Percentiles rank a stretch among this genome's conserved stretches.
Conservation (phyloP, 2,888 invertebrate genomes). For the Pachymerium ferrugineum region DNA sequence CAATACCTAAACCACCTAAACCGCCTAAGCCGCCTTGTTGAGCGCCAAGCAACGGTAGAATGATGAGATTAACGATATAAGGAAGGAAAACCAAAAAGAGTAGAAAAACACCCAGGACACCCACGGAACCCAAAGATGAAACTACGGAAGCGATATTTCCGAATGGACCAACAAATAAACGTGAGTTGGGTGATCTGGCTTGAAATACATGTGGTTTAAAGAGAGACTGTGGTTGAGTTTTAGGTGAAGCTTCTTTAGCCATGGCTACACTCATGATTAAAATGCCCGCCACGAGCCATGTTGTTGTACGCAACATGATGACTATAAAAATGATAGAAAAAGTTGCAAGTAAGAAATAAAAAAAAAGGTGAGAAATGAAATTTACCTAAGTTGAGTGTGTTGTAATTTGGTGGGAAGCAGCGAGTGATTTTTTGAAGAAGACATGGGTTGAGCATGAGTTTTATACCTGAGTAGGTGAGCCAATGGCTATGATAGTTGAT, state of each 20-base stretch:
- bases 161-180: slow-evolving; percentile 30
- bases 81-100: slow-evolving; percentile 31
- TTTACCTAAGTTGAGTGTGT: not conserved
- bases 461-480: not conserved
- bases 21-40: not conserved
- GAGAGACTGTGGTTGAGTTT: not conserved
- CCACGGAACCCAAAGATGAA: slow-evolving; percentile 31
- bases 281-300: not conserved
- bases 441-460: not conserved
- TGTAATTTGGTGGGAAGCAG: not conserved
- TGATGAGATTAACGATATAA: slow-evolving; percentile 29
- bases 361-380: not conserved
- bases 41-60: slow-evolving; percentile 14
- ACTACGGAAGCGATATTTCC: slow-evolving; percentile 31
- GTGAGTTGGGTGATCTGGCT: slow-evolving; percentile 28
- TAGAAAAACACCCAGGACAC: slow-evolving; percentile 29
- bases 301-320: not conserved
- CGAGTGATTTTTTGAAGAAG: not conserved
- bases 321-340: not conserved
- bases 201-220: not conserved
- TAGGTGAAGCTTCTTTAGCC: not conserved
- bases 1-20: no score
- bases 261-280: not conserved
- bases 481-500: not conserved
- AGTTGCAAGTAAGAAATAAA: not conserved